Conservation (phyloP, 2,888 invertebrate species). For the Drosophila diplacantha region DNA sequence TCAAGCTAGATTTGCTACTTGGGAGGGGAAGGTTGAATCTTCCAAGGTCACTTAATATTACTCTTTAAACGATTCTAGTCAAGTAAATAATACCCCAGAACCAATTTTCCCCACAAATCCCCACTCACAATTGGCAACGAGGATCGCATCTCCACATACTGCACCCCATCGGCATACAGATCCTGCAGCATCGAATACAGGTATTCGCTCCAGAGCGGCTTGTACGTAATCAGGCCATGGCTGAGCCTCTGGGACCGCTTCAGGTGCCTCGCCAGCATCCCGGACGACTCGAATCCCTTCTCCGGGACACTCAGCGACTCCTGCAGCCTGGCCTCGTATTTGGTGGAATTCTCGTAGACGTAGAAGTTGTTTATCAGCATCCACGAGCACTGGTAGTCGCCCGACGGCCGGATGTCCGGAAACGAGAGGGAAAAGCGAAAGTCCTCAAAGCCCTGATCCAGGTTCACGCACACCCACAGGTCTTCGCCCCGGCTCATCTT, state of each 20-base stretch:
- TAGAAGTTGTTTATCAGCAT: conserved; percentile 46
- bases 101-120: no score
- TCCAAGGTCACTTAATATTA: no score
- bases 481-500: conserved; percentile 69
- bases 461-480: conserved; percentile 55
- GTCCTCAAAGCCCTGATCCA: conserved; percentile 33
- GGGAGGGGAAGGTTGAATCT: no score
- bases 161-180: conserved; percentile 82
- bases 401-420: conserved; percentile 22
- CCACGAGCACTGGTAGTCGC: conserved; percentile 59
- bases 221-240: conserved; percentile 80
- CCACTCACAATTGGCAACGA: conserved; percentile 78
- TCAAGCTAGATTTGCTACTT: no score
- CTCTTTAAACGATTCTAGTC: no score
- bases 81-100: no score
- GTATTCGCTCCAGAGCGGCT: conserved; percentile 82
- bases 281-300: conserved; percentile 78
- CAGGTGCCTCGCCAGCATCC: conserved; percentile 80
- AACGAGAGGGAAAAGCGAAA: conserved; percentile 41
- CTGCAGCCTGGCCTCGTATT: conserved; percentile 76
- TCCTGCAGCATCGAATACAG: conserved; percentile 81
- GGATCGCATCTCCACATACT: conserved; percentile 84
- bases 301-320: conserved; percentile 23
- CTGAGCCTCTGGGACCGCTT: conserved; percentile 79
- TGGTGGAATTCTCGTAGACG: conserved; percentile 7